phyloP scores from a whole-genome alignment of 2,888 invertebrate genomes.

The Galerucella nymphaeae region DNA sequence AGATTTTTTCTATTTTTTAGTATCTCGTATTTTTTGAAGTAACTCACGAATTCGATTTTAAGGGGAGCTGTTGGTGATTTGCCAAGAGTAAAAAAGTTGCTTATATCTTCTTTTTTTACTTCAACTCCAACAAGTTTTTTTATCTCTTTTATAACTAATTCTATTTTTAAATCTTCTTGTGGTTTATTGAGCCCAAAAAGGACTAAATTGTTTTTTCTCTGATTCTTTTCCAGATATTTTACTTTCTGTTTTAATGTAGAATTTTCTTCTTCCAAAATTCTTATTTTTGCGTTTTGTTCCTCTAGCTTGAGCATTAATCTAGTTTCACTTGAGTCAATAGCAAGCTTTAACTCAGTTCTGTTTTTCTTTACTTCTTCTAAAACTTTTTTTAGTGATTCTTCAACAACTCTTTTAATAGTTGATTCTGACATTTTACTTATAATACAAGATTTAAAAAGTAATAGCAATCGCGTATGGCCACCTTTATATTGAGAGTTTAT shows the following conservation, averaged over 20 bases:
- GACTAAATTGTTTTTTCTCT: too few species aligned
- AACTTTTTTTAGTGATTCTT: conserved; percentile 11
- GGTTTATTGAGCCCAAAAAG: background rate
- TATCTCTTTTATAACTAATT: conserved; percentile 9
- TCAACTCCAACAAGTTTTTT: conserved; percentile 11
- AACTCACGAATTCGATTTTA: background rate
- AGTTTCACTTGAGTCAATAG: background rate
- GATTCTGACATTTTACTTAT: conserved; percentile 3
- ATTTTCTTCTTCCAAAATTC: background rate
- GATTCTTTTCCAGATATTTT: background rate
- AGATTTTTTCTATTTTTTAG: background rate
- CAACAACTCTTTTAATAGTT: conserved; percentile 7
- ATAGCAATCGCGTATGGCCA: too few species aligned
- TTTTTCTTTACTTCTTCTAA: conserved; percentile 14
- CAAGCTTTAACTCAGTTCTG: conserved; percentile 8
- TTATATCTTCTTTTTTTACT: conserved; percentile 8
- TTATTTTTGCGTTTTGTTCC: background rate
- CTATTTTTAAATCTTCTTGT: conserved; percentile 10
- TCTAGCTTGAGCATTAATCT: too few species aligned
- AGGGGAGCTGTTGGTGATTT: conserved; percentile 11
- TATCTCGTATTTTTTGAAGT: too few species aligned
- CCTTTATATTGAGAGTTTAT: too few species aligned
- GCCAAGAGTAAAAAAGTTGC: conserved; percentile 6
- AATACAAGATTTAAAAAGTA: too few species aligned
- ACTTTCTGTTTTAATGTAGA: conserved; percentile 4